Conservation (phyloP, 2,113 vertebrate species). For the Notechis scutatus region DNA sequence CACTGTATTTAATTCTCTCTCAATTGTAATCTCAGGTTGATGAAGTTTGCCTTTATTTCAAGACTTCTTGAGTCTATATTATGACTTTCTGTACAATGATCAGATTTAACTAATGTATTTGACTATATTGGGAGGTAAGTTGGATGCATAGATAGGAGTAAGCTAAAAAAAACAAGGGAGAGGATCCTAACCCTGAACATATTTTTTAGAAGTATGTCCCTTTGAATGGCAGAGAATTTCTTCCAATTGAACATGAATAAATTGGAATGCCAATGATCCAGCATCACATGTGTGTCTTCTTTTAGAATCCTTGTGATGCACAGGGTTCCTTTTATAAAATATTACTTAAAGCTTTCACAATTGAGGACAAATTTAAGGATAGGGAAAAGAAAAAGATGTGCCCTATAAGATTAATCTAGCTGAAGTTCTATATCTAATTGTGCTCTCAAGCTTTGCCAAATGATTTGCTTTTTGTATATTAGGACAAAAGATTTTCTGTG, state of each 20-base stretch:
- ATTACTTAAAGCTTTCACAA: slow-evolving; percentile 46
- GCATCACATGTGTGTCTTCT: neutral
- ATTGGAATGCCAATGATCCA: neutral
- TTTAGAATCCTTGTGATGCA: slow-evolving; percentile 38
- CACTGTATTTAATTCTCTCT: neutral
- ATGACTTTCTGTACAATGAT: slow-evolving; percentile 52
- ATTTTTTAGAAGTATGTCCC: neutral
- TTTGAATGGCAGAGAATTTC: neutral
- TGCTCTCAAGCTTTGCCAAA: slow-evolving; percentile 89
- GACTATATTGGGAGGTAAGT: slow-evolving; percentile 18
- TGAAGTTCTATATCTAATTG: slow-evolving; percentile 80
- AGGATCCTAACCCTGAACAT: neutral
- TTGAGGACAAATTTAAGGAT: slow-evolving; percentile 34
- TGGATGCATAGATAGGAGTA: neutral
- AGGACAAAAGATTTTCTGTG: slow-evolving; percentile 89
- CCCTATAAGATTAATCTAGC: slow-evolving; percentile 70
- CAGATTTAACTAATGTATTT: slow-evolving; percentile 32
- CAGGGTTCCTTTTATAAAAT: slow-evolving; percentile 30
- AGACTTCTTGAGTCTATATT: slow-evolving; percentile 43
- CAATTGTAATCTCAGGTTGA: slow-evolving; percentile 32
- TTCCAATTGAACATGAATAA: slow-evolving; percentile 3
- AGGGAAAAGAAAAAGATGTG: slow-evolving; percentile 21
- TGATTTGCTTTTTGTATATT: slow-evolving; percentile 97
- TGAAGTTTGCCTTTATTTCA: slow-evolving; percentile 39
- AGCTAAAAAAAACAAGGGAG: neutral